Base-by-base conservation (phyloP, 2,888 invertebrate species). In the Heteromyza rotundicornis region DNA sequence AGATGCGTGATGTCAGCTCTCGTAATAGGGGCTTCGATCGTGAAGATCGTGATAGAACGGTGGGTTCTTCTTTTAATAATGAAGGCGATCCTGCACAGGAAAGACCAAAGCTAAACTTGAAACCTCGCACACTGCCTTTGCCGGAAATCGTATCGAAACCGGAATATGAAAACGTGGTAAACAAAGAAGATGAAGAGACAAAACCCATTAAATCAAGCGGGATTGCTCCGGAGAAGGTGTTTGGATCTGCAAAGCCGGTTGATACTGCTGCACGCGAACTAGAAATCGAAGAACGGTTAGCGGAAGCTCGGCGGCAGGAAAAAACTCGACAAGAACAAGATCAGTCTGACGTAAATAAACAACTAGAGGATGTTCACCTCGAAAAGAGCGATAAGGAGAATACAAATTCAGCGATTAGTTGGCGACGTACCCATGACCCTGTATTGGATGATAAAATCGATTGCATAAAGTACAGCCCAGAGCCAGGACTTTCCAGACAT, bases 211-310 rank as follows among this genome's bases (percentile, higher is more conserved):
- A 73, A 61, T 81, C 68, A 71, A 78, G 85, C 58, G 86, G 87
- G 10, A 86, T 86, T 56, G 84, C 89, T 1, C 86, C 90, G 0
- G 88, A 89, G 52, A 92, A 90, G 61, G 95, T 97, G 70, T 97
- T 97, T 80, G 97, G 97, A n/a, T 91, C 89, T 27, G 97, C 97
- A 17, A 95, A 92, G 80, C 97, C 97, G 0, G 97, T 98, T 0
- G 96, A 97, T 80, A 98, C 97, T 1, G 90, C 94, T 57, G 91
- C 94, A 51, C 88, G 92, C 72, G 96, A 96, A 77, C 86, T 93
- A 58, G 93, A 95, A 85, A 96, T 97, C 68, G 97, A 97, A 79
- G 93, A 94, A 78, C 89, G 94, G 69, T 84, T 96, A 55, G 88
- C 89, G 27, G 89, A 89, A 74, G 86, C 88, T 44, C 76, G 78